A percentile compares a stretch with the other conserved stretches of the same genome.
Evolutionary conservation across 2,888 invertebrate genomes (phyloP).

Genomic region (Agrochola macilenta): DNA sequence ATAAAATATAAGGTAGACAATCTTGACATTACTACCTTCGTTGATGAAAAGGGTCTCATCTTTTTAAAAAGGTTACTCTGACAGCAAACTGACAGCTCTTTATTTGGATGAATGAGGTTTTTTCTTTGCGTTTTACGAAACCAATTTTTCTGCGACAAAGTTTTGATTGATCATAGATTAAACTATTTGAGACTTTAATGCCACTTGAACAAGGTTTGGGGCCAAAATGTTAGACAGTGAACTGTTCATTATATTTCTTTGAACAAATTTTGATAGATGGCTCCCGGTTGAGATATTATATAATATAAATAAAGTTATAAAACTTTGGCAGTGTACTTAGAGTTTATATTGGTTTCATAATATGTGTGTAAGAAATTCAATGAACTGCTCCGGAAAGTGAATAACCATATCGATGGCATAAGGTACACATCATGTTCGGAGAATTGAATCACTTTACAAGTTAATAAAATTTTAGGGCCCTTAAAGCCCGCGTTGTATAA

Average conservation of each 20-base stretch:
- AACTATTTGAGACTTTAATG: constrained; percentile 62
- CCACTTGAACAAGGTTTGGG: constrained; percentile 30
- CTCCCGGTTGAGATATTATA: constrained; percentile 58
- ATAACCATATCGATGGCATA: constrained; percentile 30
- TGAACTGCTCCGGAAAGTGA: constrained; percentile 18
- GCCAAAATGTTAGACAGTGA: constrained; percentile 55
- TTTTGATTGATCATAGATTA: constrained; percentile 62
- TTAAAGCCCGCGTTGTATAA: constrained; percentile 31
- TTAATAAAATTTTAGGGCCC: constrained; percentile 44
- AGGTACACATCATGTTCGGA: constrained; percentile 12
- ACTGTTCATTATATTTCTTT: constrained; percentile 70
- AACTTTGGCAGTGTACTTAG: constrained; percentile 66
- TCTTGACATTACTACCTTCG: constrained; percentile 39
- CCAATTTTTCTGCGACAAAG: constrained; percentile 47
- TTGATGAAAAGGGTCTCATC: constrained; percentile 57
- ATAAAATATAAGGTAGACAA: constrained; percentile 47
- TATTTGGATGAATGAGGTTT: constrained; percentile 51
- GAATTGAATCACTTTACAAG: constrained; percentile 54
- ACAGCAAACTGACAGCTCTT: constrained; percentile 60
- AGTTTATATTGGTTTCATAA: constrained; percentile 56
- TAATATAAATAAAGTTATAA: constrained; percentile 61
- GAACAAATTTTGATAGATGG: constrained; percentile 72
- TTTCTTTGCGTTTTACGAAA: constrained; percentile 47
- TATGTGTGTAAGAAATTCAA: constrained; percentile 25
- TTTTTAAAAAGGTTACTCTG: constrained; percentile 48